A percentile compares a stretch with the other conserved stretches of the same genome.
These are phyloP conservation scores for Drosophila persimilis DNA, from an alignment of 1,140 invertebrate genomes.

Conservation along the genomic window DNA sequence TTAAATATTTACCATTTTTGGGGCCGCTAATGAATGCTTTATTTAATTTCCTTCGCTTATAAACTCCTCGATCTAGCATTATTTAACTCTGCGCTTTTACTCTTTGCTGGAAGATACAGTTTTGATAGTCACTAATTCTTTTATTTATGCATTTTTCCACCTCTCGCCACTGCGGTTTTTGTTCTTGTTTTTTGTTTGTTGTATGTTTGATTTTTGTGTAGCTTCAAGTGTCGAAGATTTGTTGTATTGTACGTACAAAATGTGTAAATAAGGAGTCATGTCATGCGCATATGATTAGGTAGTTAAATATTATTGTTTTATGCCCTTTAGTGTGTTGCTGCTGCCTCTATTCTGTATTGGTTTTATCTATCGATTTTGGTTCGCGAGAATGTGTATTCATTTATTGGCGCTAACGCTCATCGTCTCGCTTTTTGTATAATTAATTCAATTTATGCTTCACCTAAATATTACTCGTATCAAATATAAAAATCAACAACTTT, in stretches of 20 bases:
- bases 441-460: constrained; percentile 80
- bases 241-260: constrained; percentile 74
- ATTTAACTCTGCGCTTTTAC: constrained; percentile 66
- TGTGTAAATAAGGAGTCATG: constrained; percentile 76
- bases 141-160: constrained; percentile 70
- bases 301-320: constrained; percentile 76
- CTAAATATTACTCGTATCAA: constrained; percentile 83
- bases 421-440: constrained; percentile 70
- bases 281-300: constrained; percentile 66
- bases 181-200: constrained; percentile 46
- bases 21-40: constrained; percentile 52
- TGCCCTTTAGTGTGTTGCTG: constrained; percentile 60
- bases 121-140: constrained; percentile 83
- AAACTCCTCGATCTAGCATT: constrained; percentile 66
- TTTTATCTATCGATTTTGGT: constrained; percentile 52
- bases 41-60: constrained; percentile 57
- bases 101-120: constrained; percentile 83
- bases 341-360: constrained; percentile 48
- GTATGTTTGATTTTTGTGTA: constrained; percentile 52
- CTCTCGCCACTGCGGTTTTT: constrained; percentile 10
- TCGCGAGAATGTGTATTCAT: constrained; percentile 57
- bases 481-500: constrained; percentile 83
- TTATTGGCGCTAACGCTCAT: constrained; percentile 44
- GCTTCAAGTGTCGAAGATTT: constrained; percentile 60
- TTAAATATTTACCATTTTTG: constrained; percentile 24